Evolutionary conservation across 1,140 invertebrate species (phyloP).

Genomic region (Zaprionus taronus): DNA sequence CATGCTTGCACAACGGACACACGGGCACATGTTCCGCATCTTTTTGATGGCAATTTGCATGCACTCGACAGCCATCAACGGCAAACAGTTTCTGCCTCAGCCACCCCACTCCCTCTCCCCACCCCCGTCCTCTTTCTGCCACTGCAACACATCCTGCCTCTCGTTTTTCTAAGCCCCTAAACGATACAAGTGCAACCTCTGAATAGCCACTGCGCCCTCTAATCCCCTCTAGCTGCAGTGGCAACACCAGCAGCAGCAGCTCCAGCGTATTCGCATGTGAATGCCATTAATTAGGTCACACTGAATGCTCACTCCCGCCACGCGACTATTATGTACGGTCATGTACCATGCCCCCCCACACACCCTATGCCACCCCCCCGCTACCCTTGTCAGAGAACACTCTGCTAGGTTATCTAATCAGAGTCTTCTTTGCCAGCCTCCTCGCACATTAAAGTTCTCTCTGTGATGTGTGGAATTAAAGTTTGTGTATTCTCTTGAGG

Average conservation of each 20-base stretch:
- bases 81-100: conserved; percentile 70
- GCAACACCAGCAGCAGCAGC: conserved; percentile 11
- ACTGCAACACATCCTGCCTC: not conserved
- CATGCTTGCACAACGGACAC: conserved; percentile 8
- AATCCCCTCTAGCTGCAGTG: conserved; percentile 40
- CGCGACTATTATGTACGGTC: conserved; percentile 5
- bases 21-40: conserved; percentile 76
- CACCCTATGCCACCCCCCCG: too few species aligned
- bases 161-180: conserved; percentile 30
- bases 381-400: not conserved
- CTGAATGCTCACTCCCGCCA: conserved; percentile 31
- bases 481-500: not conserved
- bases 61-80: conserved; percentile 80
- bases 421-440: not conserved
- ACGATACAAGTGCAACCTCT: conserved; percentile 48
- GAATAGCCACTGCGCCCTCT: conserved; percentile 56
- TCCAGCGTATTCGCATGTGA: conserved; percentile 34
- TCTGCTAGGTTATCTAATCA: conserved; percentile 36
- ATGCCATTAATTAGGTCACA: conserved; percentile 53
- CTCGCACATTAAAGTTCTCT: conserved; percentile 12
- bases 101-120: not conserved
- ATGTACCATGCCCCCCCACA: not conserved
- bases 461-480: not conserved
- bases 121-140: too few species aligned
- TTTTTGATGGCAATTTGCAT: conserved; percentile 81